Percentiles rank a stretch among this genome's conserved stretches.
These are phyloP conservation scores for Yponomeuta malinellus DNA, from an alignment of 2,888 invertebrate species.

Conservation along the genomic window DNA sequence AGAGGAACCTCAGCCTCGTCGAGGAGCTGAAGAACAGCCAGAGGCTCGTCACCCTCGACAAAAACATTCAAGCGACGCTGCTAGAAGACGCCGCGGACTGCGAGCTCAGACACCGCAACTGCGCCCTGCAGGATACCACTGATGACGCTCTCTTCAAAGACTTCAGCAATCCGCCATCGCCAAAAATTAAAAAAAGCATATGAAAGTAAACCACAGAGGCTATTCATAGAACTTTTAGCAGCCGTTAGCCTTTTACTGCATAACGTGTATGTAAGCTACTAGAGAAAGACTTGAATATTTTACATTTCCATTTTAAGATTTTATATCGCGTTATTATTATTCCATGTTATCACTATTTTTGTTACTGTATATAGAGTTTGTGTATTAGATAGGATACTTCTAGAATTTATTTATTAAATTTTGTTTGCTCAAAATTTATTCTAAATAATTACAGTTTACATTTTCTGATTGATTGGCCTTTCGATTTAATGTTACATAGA, in stretches of 20 bases:
- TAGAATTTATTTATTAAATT: constrained; percentile 57
- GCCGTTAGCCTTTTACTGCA: constrained; percentile 22
- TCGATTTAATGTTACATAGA: neutral
- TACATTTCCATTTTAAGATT: constrained; percentile 73
- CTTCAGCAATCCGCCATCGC: constrained; percentile 52
- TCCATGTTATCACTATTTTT: constrained; percentile 59
- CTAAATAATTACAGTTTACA: neutral
- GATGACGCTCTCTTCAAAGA: constrained; percentile 41
- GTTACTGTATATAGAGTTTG: constrained; percentile 55
- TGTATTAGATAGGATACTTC: neutral
- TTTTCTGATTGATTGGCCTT: neutral
- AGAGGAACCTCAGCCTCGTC: constrained; percentile 59
- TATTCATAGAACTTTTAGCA: constrained; percentile 31
- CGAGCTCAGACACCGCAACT: constrained; percentile 42
- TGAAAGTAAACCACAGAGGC: constrained; percentile 44
- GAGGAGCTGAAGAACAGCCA: constrained; percentile 61
- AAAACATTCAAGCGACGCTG: constrained; percentile 59
- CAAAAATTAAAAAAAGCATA: constrained; percentile 55
- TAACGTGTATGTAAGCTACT: constrained; percentile 13
- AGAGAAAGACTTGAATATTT: constrained; percentile 62
- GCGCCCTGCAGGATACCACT: constrained; percentile 29
- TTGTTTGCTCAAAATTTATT: constrained; percentile 66
- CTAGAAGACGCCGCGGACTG: constrained; percentile 53
- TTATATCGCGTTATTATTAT: constrained; percentile 67
- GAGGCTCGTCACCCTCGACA: constrained; percentile 54